Evolutionary conservation across 2,888 invertebrate species (phyloP), one percentile per base, ranked within the genome.

Genomic region (Tachystola acroxantha): DNA sequence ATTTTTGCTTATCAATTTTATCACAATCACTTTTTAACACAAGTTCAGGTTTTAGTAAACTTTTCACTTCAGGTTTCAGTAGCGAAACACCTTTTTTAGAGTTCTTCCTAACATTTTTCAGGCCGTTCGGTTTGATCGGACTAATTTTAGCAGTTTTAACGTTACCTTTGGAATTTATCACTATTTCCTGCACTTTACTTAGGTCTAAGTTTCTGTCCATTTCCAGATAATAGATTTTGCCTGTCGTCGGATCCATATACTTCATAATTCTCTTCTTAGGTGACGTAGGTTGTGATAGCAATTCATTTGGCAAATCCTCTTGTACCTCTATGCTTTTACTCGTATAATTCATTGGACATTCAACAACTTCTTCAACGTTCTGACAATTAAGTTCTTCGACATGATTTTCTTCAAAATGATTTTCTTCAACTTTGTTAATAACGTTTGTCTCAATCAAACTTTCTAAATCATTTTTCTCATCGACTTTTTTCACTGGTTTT

Each of bases 191-290:
- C 0, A 84, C 81, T 48, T 70, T 80, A 1, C 62, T 78, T 10
- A 86, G 27, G 37, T 84, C 85, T 40, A 86, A 30, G 0, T 63
- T 54, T 38, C 77, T 53, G 27, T 86, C 84, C 75, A 85, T 76
- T 65, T 86, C 85, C 44, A 86, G 43, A 25, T 82, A 86, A 29
- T 78, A 84, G 14, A 86, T 80, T 43, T 84, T 85, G 0, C 81
- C 75, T 16, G 84, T 85, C 0, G 62, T 68, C 0, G 80, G 79
- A 16, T 86, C 81, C 41, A 85, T 73, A 37, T 84, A 86, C 43
- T 86, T 85, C 25, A 85, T 74, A 42, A 86, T 82, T 1, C 79
- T 46, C 29, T 85, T 85, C 16, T 73, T 74, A 0, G 63, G 50
- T 0, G 69, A 57, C 0, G 57, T 36, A 0, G 69, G 53, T 40